A percentile compares a stretch with the other conserved stretches of the same genome.
Conservation (phyloP, 1,140 invertebrate genomes). For the Atta colombica region DNA sequence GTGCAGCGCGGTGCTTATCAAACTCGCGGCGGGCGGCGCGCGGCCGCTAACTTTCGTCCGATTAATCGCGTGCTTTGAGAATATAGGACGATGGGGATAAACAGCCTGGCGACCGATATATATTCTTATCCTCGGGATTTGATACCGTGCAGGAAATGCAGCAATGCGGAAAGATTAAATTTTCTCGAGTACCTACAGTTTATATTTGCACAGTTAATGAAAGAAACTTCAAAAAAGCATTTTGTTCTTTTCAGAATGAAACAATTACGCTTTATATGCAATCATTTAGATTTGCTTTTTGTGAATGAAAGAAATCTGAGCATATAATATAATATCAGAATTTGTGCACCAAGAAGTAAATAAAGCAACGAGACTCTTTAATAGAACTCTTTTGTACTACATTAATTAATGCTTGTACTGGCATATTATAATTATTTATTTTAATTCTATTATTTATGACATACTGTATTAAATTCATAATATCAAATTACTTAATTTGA, state of each 20-base stretch:
- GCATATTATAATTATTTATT: background rate
- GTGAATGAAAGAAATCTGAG: background rate
- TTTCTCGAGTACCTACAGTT: background rate
- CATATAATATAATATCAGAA: background rate
- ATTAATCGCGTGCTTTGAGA: constrained; percentile 60
- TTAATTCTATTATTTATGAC: constrained; percentile 2
- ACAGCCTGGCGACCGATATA: constrained; percentile 37
- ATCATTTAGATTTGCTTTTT: constrained; percentile 17
- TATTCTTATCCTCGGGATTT: constrained; percentile 43
- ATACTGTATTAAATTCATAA: no score
- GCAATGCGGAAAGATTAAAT: constrained; percentile 16
- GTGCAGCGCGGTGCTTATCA: constrained; percentile 57
- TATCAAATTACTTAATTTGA: no score
- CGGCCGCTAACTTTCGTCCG: constrained; percentile 62
- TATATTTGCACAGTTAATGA: background rate
- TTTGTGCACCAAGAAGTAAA: background rate
- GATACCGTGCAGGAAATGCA: background rate
- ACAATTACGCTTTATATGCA: constrained; percentile 1
- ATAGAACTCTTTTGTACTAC: background rate
- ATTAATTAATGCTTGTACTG: background rate
- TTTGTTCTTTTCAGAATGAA: background rate
- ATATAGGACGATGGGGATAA: background rate
- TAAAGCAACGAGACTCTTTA: constrained; percentile 11
- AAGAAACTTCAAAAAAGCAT: constrained; percentile 5
- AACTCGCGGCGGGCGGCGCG: constrained; percentile 13